Percentiles rank a stretch among this genome's conserved stretches.
phyloP scores from a whole-genome alignment of 2,888 invertebrate genomes.

The Eremobia ochroleuca region DNA sequence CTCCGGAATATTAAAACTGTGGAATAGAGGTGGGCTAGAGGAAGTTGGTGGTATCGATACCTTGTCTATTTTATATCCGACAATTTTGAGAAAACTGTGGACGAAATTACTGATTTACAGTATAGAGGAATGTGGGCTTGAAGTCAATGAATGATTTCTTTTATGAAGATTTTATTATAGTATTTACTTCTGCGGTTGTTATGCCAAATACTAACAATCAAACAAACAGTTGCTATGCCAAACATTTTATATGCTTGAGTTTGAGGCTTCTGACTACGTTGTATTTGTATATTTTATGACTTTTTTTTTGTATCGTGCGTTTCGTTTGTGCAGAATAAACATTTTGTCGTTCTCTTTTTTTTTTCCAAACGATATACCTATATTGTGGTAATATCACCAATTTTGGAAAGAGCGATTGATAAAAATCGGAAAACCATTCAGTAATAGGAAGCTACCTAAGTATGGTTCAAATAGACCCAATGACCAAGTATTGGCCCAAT shows the following conservation, averaged over 20 bases:
- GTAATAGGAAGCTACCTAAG: not conserved
- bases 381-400: not conserved
- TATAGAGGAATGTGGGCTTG: not conserved
- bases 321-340: too few relatives aligned
- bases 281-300: too few relatives aligned
- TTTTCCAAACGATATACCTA: not conserved
- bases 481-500: not conserved
- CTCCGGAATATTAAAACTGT: constrained; percentile 76
- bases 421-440: not conserved
- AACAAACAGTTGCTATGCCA: too few relatives aligned
- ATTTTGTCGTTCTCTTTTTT: too few relatives aligned
- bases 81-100: not conserved
- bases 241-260: too few relatives aligned
- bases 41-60: constrained; percentile 55
- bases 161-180: not conserved
- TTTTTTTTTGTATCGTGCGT: too few relatives aligned
- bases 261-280: too few relatives aligned
- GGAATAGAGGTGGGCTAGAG: constrained; percentile 55
- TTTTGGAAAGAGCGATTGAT: not conserved
- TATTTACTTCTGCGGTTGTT: too few relatives aligned
- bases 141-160: not conserved
- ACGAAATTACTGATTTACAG: not conserved
- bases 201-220: too few relatives aligned
- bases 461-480: not conserved
- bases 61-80: constrained; percentile 13